These are phyloP conservation scores for Griposia aprilina DNA, from an alignment of 2,888 invertebrate genomes.

Conservation along the genomic window DNA sequence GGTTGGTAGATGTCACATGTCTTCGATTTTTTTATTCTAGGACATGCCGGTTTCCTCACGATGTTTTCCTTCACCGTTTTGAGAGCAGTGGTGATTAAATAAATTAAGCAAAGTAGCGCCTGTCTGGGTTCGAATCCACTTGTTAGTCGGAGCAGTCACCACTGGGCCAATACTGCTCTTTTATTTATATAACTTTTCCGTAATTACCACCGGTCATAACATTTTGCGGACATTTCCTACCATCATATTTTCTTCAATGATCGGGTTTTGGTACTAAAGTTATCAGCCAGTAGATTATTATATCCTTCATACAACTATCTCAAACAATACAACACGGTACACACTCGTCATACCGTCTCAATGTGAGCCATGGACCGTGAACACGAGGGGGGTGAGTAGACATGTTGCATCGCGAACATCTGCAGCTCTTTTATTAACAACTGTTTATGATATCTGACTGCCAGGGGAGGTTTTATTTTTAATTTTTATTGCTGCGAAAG, in stretches of 20 bases:
- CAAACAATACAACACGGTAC: slow-evolving; percentile 19
- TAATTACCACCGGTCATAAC: neutral
- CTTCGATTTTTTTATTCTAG: too few species aligned
- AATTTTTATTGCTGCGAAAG: slow-evolving; percentile 40
- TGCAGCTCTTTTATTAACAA: slow-evolving; percentile 72
- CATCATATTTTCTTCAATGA: neutral
- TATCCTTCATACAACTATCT: neutral
- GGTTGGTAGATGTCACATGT: too few species aligned
- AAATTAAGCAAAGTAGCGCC: too few species aligned
- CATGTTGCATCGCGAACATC: slow-evolving; percentile 64
- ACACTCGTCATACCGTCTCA: slow-evolving; percentile 44
- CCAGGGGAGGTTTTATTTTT: slow-evolving; percentile 58
- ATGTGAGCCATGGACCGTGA: slow-evolving; percentile 60
- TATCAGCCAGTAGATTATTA: neutral
- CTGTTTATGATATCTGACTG: slow-evolving; percentile 62
- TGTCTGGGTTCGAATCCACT: too few species aligned
- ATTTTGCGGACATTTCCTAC: neutral
- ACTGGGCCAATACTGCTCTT: too few species aligned
- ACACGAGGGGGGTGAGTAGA: slow-evolving; percentile 56
- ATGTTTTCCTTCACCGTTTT: too few species aligned
- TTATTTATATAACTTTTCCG: too few species aligned
- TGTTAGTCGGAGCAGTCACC: too few species aligned
- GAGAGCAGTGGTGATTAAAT: too few species aligned
- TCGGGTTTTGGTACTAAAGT: neutral
- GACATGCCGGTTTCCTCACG: too few species aligned